A percentile compares a stretch with the other conserved stretches of the same genome.
These are phyloP conservation scores for Holothuria glaberrima DNA, from an alignment of 35 echinoderm and acorn worm species.

Conservation along the genomic window DNA sequence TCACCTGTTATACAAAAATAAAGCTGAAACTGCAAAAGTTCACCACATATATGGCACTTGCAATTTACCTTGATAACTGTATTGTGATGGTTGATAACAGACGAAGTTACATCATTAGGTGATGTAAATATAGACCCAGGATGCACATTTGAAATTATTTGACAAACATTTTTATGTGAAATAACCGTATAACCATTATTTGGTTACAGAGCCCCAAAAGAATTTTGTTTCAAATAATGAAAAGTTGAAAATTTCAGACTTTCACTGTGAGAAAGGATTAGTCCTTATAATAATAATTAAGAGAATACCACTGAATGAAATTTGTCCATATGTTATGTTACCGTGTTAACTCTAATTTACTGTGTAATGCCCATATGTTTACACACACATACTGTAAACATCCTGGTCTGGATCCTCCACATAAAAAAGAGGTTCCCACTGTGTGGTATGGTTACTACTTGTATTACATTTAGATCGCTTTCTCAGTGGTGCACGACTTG, in stretches of 20 bases:
- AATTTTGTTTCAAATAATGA: conserved; percentile 15
- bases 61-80: conserved; percentile 13
- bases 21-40: conserved; percentile 25
- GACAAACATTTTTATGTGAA: conserved; percentile 9
- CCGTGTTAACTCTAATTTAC: background rate
- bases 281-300: background rate
- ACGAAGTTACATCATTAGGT: background rate
- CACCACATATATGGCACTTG: conserved; percentile 4
- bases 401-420: conserved; percentile 13
- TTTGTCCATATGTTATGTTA: conserved; percentile 5
- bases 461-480: conserved; percentile 29
- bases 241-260: background rate
- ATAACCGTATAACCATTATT: background rate
- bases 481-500: conserved; percentile 1
- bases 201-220: conserved; percentile 12
- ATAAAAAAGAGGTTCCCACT: conserved; percentile 14
- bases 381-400: conserved; percentile 10
- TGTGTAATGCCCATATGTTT: conserved; percentile 1
- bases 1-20: conserved; percentile 9
- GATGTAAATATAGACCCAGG: conserved; percentile 5
- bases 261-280: background rate
- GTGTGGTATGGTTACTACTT: background rate
- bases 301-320: conserved; percentile 31
- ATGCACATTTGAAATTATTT: conserved; percentile 1
- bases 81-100: conserved; percentile 3